phyloP scores from a whole-genome alignment of 64 coral and sea anemone species.

The Pachyseris speciosa region DNA sequence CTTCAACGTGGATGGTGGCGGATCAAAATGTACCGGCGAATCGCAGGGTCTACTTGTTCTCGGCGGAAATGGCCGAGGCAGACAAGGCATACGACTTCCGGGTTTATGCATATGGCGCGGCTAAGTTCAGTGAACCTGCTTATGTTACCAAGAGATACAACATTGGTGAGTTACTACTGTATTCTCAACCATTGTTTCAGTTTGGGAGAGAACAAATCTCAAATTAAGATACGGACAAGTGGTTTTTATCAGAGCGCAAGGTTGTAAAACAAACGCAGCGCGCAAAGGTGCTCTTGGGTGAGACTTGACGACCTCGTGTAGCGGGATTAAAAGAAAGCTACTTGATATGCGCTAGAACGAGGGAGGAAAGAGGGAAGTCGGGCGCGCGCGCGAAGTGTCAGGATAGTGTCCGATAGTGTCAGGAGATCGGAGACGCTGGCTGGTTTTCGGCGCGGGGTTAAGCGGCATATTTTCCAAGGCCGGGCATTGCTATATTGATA shows the following conservation, averaged over 20 bases:
- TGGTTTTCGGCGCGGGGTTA: no score
- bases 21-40: constrained; percentile 28
- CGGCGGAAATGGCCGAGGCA: constrained; percentile 62
- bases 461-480: no score
- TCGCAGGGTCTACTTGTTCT: constrained; percentile 62
- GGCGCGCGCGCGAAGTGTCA: no score
- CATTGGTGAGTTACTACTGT: constrained; percentile 63
- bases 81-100: constrained; percentile 87
- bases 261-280: not conserved
- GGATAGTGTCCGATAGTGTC: no score
- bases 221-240: not conserved
- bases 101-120: constrained; percentile 72
- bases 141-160: constrained; percentile 84
- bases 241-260: no score
- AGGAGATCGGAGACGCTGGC: no score
- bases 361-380: no score
- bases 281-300: no score
- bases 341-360: no score
- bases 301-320: no score
- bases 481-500: no score
- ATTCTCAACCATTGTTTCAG: not conserved
- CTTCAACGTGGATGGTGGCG: constrained; percentile 50
- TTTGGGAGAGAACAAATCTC: not conserved
- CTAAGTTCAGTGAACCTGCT: constrained; percentile 72
- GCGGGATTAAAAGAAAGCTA: no score